Percentiles rank a stretch among this genome's conserved stretches.
Conservation (phyloP, 2,113 vertebrate genomes). For the Eublepharis macularius region DNA sequence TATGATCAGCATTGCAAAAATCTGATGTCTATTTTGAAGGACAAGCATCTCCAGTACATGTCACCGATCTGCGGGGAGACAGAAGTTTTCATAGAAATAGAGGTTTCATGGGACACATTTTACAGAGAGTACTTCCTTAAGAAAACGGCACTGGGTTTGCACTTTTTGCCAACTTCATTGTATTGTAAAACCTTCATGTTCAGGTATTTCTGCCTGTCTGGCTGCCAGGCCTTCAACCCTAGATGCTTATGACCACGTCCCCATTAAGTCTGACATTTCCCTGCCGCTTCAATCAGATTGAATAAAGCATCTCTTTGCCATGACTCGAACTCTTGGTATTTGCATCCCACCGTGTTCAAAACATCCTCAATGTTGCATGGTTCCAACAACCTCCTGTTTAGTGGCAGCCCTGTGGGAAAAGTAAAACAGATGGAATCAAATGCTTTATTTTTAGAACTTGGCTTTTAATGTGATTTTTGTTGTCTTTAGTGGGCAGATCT, state of each 20-base stretch:
- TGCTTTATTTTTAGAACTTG: slow-evolving; percentile 13
- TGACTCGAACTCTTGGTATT: slow-evolving; percentile 60
- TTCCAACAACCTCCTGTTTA: neutral
- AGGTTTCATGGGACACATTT: neutral
- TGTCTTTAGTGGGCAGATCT: slow-evolving; percentile 23
- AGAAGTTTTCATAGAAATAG: neutral
- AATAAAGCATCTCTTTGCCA: slow-evolving; percentile 33
- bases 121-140: neutral
- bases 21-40: no score
- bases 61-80: no score
- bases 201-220: slow-evolving; percentile 39
- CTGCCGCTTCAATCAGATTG: slow-evolving; percentile 38
- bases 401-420: neutral
- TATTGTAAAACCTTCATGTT: slow-evolving; percentile 40
- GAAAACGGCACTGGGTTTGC: neutral
- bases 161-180: slow-evolving; percentile 13
- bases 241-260: slow-evolving; percentile 8
- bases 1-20: no score
- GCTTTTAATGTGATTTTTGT: slow-evolving; percentile 9
- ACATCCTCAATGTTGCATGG: neutral
- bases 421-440: neutral
- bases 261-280: slow-evolving; percentile 62
- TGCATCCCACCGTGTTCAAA: slow-evolving; percentile 34
- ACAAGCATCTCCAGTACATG: no score
- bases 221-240: slow-evolving; percentile 30